phyloP scores from a whole-genome alignment of 2,888 invertebrate species.

The Hemistola chrysoprasaria region DNA sequence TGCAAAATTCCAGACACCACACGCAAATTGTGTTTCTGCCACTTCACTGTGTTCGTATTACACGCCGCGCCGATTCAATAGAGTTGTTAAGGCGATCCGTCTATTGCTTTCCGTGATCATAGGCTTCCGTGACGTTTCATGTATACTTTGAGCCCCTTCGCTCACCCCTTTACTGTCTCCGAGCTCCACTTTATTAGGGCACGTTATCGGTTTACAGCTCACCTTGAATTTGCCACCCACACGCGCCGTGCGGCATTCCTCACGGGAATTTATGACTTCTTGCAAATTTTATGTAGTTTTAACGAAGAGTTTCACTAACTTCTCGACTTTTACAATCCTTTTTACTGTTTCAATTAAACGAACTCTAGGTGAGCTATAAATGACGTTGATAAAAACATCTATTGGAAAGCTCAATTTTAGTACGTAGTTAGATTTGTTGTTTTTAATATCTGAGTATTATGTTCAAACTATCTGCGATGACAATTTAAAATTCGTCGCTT shows the following conservation, averaged over 20 bases:
- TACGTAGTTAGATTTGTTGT: conserved; percentile 45
- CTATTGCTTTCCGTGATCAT: conserved; percentile 46
- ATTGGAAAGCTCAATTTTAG: conserved; percentile 35
- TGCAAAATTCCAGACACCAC: neutral
- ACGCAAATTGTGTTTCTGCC: conserved; percentile 13
- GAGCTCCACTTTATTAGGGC: conserved; percentile 43
- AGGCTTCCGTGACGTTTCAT: conserved; percentile 48
- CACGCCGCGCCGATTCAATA: conserved; percentile 36
- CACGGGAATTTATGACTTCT: conserved; percentile 28
- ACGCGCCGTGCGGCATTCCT: conserved; percentile 4
- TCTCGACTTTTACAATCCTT: conserved; percentile 20
- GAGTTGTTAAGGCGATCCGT: conserved; percentile 30
- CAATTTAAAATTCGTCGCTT: conserved; percentile 34
- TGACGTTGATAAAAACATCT: conserved; percentile 31
- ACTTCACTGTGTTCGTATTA: conserved; percentile 60
- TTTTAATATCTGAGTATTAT: conserved; percentile 28
- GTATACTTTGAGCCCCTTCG: conserved; percentile 32
- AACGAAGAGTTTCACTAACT: conserved; percentile 13
- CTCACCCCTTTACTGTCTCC: conserved; percentile 39
- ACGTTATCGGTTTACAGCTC: conserved; percentile 53
- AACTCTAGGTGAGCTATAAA: conserved; percentile 43
- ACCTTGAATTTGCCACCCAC: conserved; percentile 41
- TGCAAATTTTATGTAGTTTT: conserved; percentile 29
- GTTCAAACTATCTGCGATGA: conserved; percentile 38
- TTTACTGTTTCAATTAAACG: conserved; percentile 34